Conservation (phyloP, 2,113 vertebrate species). For the Hypomesus transpacificus region DNA sequence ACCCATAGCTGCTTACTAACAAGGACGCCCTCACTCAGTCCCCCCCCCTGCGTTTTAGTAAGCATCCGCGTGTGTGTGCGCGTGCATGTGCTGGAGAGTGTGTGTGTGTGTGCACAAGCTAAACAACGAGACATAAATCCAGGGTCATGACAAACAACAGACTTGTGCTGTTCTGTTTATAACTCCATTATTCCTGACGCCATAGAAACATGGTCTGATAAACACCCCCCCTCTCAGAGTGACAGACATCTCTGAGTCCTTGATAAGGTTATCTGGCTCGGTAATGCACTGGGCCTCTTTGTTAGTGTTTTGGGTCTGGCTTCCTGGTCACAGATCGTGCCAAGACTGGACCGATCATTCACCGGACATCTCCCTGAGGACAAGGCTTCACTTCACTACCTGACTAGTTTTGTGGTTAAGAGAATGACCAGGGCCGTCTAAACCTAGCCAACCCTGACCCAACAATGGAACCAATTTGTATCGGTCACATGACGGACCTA, state of each 20-base stretch:
- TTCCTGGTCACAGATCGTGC: background rate
- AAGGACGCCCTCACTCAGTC: constrained; percentile 65
- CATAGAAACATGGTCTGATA: constrained; percentile 42
- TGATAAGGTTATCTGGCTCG: constrained; percentile 57
- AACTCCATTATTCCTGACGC: constrained; percentile 58
- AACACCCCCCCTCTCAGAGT: constrained; percentile 51
- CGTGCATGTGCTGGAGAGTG: background rate
- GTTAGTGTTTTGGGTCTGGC: constrained; percentile 8
- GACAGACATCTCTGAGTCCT: constrained; percentile 56
- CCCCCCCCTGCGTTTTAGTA: constrained; percentile 45
- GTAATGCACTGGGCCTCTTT: constrained; percentile 31
- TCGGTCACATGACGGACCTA: too few species aligned
- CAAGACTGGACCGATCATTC: background rate
- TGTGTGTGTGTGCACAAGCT: constrained; percentile 9
- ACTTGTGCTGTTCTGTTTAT: constrained; percentile 50
- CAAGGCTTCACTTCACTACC: too few species aligned
- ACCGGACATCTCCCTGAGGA: too few species aligned
- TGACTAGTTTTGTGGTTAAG: too few species aligned
- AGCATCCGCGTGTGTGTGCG: constrained; percentile 4
- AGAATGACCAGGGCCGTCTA: too few species aligned
- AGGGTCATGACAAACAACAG: constrained; percentile 15
- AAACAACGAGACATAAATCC: background rate
- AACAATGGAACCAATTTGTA: too few species aligned
- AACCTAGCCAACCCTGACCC: too few species aligned
- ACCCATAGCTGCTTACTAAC: constrained; percentile 66